Conservation (phyloP, 2,888 invertebrate genomes). For the Pristionchus mayeri region DNA sequence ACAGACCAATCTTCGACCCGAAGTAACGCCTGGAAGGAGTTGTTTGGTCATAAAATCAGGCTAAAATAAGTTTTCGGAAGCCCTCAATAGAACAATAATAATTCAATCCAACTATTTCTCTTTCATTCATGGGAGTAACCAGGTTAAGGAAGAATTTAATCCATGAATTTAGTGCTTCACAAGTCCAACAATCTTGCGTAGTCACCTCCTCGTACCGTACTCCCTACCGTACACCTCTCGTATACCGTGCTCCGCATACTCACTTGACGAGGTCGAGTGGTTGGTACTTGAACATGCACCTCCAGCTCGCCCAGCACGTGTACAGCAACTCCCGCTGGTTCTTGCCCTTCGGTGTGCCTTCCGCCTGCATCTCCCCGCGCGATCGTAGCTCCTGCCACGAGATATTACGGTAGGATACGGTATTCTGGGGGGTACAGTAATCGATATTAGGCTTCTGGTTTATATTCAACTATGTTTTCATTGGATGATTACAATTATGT, state of each 20-base stretch:
- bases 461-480: background rate
- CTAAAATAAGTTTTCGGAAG: background rate
- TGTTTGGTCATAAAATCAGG: background rate
- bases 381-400: conserved; percentile 51
- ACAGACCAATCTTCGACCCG: conserved; percentile 71
- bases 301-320: conserved; percentile 91
- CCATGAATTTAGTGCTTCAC: background rate
- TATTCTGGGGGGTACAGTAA: too few relatives aligned
- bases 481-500: background rate
- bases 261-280: conserved; percentile 87
- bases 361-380: conserved; percentile 42
- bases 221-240: background rate
- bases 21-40: conserved; percentile 65
- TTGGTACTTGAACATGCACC: conserved; percentile 92
- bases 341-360: background rate
- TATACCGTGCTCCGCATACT: too few relatives aligned
- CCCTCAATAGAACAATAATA: background rate
- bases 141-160: background rate
- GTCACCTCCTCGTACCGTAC: background rate
- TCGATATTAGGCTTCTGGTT: too few relatives aligned
- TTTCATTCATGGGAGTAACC: too few relatives aligned
- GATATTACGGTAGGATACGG: conserved; percentile 13
- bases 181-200: background rate
- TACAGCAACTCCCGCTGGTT: conserved; percentile 84
- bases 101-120: background rate